Conservation (phyloP, 2,888 invertebrate species). For the Lamellibrachia columna region DNA sequence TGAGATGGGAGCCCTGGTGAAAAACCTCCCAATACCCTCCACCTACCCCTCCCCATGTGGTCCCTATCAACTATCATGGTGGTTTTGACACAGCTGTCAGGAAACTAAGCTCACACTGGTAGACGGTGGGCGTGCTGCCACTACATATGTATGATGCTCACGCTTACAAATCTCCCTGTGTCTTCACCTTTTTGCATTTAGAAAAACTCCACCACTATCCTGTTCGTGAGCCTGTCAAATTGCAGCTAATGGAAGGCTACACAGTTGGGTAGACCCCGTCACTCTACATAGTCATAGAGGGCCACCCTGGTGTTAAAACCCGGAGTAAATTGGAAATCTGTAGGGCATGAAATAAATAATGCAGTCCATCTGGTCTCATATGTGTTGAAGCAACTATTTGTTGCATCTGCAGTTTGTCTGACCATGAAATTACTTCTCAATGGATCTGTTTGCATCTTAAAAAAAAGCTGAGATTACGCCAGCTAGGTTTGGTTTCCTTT, state of each 20-base stretch:
- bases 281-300: neutral
- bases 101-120: neutral
- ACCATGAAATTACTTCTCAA: neutral
- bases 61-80: neutral
- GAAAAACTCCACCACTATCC: neutral
- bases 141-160: neutral
- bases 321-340: neutral
- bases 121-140: neutral
- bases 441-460: neutral
- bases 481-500: neutral
- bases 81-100: neutral
- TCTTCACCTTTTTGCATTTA: neutral
- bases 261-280: neutral
- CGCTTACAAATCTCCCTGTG: neutral
- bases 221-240: neutral
- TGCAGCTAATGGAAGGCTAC: neutral
- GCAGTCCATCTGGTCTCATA: neutral
- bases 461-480: neutral
- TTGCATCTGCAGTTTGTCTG: neutral
- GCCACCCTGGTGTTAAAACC: neutral
- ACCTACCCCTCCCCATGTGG: neutral
- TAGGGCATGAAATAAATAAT: slow-evolving; percentile 16
- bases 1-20: neutral
- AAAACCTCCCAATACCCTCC: neutral
- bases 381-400: slow-evolving; percentile 16